Conservation (phyloP, 2,113 vertebrate species). For the Stegastes partitus region DNA sequence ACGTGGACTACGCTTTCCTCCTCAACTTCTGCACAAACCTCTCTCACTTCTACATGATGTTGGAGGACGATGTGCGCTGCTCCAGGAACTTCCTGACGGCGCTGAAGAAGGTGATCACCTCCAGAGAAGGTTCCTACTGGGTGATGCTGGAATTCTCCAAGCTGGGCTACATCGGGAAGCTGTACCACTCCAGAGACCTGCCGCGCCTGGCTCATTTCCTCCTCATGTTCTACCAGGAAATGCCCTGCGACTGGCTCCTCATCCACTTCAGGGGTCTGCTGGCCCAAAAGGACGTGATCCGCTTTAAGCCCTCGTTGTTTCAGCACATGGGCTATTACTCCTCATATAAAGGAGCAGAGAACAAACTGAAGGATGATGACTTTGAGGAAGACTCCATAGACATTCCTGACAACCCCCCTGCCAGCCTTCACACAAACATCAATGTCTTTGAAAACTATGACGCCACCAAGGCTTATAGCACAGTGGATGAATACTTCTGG, state of each 20-base stretch:
- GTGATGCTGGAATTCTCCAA: conserved; percentile 99
- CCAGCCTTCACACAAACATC: conserved; percentile 94
- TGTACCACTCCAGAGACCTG: conserved; percentile 91
- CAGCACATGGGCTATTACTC: conserved; percentile 99
- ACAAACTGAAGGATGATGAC: conserved; percentile 98
- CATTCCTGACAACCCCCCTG: conserved; percentile 97
- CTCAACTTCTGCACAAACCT: conserved; percentile 98
- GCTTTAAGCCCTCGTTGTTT: conserved; percentile 98
- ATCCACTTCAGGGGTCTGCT: conserved; percentile 95
- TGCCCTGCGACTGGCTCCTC: conserved; percentile 98
- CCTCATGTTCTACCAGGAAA: conserved; percentile 99
- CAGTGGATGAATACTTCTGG: conserved; percentile 97
- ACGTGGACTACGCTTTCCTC: conserved; percentile 92
- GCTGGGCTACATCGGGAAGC: conserved; percentile 97
- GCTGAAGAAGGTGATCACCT: conserved; percentile 98
- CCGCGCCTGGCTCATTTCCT: conserved; percentile 96
- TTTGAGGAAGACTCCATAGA: conserved; percentile 97
- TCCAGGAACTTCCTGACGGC: conserved; percentile 96
- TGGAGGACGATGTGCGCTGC: conserved; percentile 97
- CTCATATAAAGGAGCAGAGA: conserved; percentile 96
- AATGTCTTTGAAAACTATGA: conserved; percentile 98
- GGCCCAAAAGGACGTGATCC: conserved; percentile 93
- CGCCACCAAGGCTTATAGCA: conserved; percentile 94
- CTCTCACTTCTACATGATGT: conserved; percentile 98
- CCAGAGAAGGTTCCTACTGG: conserved; percentile 96